A percentile compares a stretch with the other conserved stretches of the same genome.
These are phyloP conservation scores for Pteropus alecto DNA, from an alignment of 2,113 vertebrate species.

Conservation along the genomic window DNA sequence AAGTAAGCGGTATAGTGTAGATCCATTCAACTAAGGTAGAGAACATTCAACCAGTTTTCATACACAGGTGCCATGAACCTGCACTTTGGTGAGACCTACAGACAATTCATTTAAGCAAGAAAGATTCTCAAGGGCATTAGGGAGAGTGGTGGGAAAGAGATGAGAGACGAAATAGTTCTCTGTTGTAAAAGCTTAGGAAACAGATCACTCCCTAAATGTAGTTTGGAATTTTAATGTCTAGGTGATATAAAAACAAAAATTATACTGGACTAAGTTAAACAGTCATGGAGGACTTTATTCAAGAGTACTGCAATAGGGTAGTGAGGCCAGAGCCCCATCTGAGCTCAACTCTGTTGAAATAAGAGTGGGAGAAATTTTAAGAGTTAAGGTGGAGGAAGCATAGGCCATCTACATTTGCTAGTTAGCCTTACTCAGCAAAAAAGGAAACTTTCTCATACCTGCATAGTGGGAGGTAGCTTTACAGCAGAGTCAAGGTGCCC, in stretches of 20 bases:
- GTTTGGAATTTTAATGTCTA: background rate
- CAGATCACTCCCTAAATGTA: background rate
- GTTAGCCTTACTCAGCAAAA: background rate
- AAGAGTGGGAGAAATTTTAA: background rate
- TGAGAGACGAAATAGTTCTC: background rate
- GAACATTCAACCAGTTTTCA: background rate
- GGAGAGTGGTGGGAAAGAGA: background rate
- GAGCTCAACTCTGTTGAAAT: background rate
- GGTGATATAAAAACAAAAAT: background rate
- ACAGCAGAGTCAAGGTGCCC: background rate
- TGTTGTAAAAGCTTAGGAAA: background rate
- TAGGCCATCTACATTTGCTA: background rate
- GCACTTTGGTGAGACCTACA: background rate
- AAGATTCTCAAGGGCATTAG: background rate
- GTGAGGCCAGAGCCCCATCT: background rate
- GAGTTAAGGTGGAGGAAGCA: background rate
- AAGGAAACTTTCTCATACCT: background rate
- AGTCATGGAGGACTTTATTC: background rate
- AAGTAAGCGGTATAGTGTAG: background rate
- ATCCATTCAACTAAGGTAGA: background rate
- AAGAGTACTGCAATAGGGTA: background rate
- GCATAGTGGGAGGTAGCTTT: background rate
- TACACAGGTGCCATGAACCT: background rate
- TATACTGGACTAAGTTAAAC: background rate
- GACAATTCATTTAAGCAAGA: background rate